Evolutionary conservation across 2,888 invertebrate species (phyloP), one percentile per base, ranked within the genome.

Genomic region (Phyllotreta cruciferae): DNA sequence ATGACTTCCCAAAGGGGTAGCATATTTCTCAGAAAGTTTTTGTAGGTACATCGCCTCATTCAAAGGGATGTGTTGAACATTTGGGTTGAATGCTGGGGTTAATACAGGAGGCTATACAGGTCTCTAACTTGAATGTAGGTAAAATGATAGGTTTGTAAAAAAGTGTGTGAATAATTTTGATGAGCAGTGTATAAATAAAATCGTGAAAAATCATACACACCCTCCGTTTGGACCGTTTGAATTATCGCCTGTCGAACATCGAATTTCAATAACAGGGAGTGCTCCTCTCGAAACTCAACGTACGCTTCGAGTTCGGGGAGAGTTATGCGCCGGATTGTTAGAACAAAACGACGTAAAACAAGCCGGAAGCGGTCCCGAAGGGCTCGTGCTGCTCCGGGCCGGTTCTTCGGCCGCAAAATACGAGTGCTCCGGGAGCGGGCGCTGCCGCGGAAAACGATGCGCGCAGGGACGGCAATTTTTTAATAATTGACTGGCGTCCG

Each of bases 401-500:
- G 73, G 74, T 77, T 78, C 77, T 77, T 78, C 76, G 73, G 69
- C 77, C 67, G 75, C 76, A 78, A 82, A 81, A 81, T 82, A 82
- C 81, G 82, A 81, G 73, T 78, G 80, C 76, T 77, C 68, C 78
- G 81, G 80, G 81, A 80, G 73, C 72, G 76, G 73, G 73, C 69
- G 73, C 74, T 73, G 71, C 75, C 73, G 70, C 74, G 76, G 79
- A 80, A 60, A 81, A 81, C 78, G 81, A 81, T 80, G 79, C 81
- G 78, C 81, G 73, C 71, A 77, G 82, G 82, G 81, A 81, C 80
- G 78, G 81, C 81, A 82, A 82, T 82, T 82, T 82, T 82, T 82
- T 82, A 82, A 82, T 82, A 82, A 82, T 82, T 82, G 82, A 82
- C 82, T 80, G 79, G 81, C 77, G 82, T 82, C 82, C 82, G 81